phyloP scores from a whole-genome alignment of 2,113 vertebrate species.

The Ceuthmochares aereus region DNA sequence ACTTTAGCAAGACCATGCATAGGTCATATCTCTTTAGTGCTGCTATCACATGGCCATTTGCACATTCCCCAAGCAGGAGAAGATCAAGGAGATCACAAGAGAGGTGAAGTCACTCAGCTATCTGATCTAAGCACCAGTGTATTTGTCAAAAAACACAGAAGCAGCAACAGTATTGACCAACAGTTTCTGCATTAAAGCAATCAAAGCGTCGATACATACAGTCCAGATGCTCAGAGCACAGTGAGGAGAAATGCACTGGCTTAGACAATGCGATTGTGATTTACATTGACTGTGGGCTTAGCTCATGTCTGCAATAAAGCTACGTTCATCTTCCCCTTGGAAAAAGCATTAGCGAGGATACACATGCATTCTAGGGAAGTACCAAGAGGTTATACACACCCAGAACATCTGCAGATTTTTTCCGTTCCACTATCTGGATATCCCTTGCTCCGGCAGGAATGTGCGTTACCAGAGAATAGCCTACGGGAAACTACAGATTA shows the following conservation, averaged over 20 bases:
- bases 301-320: constrained; percentile 14
- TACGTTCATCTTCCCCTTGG: background rate
- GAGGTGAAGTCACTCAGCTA: background rate
- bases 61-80: background rate
- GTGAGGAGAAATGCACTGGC: background rate
- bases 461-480: constrained; percentile 94
- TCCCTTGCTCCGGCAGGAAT: constrained; percentile 95
- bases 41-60: background rate
- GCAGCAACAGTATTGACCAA: background rate
- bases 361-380: background rate
- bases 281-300: background rate
- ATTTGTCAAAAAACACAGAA: background rate
- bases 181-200: background rate
- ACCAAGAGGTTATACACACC: constrained; percentile 77
- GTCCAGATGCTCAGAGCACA: background rate
- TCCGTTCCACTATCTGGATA: constrained; percentile 96
- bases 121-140: background rate
- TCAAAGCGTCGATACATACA: background rate
- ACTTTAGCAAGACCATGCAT: accelerated
- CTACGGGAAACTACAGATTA: constrained; percentile 63
- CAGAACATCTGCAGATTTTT: constrained; percentile 93
- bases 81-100: background rate
- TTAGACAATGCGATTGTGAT: accelerated
- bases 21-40: background rate
- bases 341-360: background rate